Base-by-base conservation (phyloP, 2,113 vertebrate species). In the Ameiurus melas region DNA sequence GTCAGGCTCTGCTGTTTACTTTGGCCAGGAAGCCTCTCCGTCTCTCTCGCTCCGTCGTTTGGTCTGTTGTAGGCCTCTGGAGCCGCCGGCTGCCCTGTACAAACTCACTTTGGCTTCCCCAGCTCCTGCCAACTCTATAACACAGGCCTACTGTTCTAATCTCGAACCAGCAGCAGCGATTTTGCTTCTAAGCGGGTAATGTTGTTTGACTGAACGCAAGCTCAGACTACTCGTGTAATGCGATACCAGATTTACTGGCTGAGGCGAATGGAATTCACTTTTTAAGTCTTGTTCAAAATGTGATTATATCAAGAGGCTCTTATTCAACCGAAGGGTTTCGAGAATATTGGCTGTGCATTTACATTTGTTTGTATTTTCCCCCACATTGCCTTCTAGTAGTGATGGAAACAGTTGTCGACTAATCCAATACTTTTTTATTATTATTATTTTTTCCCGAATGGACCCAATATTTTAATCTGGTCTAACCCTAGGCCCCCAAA, bases 131-230 rank as follows among this genome's bases (percentile, higher is more conserved):
- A 58, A 71, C 92, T 86, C 85, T 91, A 84, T 92, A 93, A 92
- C 90, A 91, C 55, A 83, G 87, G 84, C 68, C 85, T 90, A 89
- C 90, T 58, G 89, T 89, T 91, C 91, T 95, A 94, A 95, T 95
- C 94, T 95, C 85, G 84, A 91, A 91, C 92, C 93, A 91, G 93
- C 94, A 92, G 95, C 73, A 94, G 94, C 16, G 22, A 62, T 83
- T 30, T 94, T 92, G 92, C 93, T 89, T 93, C 92, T 47, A 83
- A 91, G 92, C 91, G 87, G 92, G 92, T 94, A 93, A 93, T 94
- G 92, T 89, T 90, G 91, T 88, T 93, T 93, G 92, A 95, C 94
- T 94, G 92, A 84, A 75, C 86, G 60, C 89, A 85, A 88, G 78
- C 86, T 89, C 92, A 88, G 90, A 93, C 90, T 89, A 89, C 84